Conservation (phyloP, 1,140 invertebrate species). For the Drosophila kikkawai region DNA sequence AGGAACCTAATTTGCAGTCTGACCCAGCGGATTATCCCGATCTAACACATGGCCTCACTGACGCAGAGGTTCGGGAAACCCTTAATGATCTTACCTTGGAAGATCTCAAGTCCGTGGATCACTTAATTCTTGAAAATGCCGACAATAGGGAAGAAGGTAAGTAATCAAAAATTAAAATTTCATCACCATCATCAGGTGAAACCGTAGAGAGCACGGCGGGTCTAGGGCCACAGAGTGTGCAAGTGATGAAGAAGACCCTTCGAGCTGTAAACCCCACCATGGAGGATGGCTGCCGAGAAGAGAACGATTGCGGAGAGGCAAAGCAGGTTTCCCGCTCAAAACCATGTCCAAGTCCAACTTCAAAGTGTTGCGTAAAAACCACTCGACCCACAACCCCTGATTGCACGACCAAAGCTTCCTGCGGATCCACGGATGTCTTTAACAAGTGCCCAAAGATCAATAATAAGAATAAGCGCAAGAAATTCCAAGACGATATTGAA, state of each 20-base stretch:
- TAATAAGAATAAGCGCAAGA: slow-evolving; percentile 3
- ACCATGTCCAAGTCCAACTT: slow-evolving; percentile 12
- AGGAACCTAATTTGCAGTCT: neutral
- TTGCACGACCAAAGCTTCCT: slow-evolving; percentile 5
- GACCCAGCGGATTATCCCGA: slow-evolving; percentile 58
- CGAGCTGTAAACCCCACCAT: slow-evolving; percentile 2
- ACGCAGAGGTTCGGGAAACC: slow-evolving; percentile 53
- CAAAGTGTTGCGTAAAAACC: slow-evolving; percentile 18
- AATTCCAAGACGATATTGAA: slow-evolving; percentile 19
- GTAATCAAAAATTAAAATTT: neutral
- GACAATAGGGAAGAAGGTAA: slow-evolving; percentile 18
- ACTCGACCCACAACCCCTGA: neutral
- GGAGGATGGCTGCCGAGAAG: slow-evolving; percentile 44
- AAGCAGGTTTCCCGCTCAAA: slow-evolving; percentile 18
- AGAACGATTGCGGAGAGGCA: slow-evolving; percentile 35
- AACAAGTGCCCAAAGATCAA: slow-evolving; percentile 24
- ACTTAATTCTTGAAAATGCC: slow-evolving; percentile 43
- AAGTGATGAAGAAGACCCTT: slow-evolving; percentile 15
- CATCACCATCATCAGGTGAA: slow-evolving; percentile 9
- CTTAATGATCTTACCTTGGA: slow-evolving; percentile 48
- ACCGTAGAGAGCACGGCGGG: slow-evolving; percentile 53
- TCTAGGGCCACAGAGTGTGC: slow-evolving; percentile 26
- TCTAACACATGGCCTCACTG: slow-evolving; percentile 56
- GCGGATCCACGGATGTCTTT: slow-evolving; percentile 1
- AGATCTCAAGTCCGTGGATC: slow-evolving; percentile 53